Conservation (phyloP, 2,797 vertebrate genomes). For the Girardinus metallicus region DNA sequence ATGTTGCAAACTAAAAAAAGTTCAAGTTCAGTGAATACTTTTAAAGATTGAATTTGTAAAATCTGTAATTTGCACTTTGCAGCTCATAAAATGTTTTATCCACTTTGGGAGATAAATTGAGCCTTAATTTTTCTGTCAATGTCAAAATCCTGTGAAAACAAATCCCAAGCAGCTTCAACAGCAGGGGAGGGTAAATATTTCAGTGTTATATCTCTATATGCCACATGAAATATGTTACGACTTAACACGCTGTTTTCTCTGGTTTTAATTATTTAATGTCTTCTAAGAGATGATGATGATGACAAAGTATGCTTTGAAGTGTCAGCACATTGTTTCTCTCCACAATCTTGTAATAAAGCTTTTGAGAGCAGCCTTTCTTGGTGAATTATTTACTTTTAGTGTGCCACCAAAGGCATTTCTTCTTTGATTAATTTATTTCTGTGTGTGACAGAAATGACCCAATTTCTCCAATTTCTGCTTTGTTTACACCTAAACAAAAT, state of each 20-base stretch:
- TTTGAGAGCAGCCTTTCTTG: background rate
- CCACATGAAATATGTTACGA: background rate
- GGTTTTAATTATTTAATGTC: background rate
- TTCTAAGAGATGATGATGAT: background rate
- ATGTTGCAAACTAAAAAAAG: background rate
- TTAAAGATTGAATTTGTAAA: background rate
- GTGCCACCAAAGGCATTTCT: background rate
- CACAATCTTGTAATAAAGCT: background rate
- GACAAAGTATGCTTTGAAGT: rapidly evolving
- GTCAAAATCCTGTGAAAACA: background rate
- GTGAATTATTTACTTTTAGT: background rate
- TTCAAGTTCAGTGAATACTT: background rate
- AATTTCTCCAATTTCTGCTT: background rate
- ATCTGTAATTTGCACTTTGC: background rate
- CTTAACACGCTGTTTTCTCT: background rate
- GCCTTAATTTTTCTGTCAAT: background rate
- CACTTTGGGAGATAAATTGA: background rate
- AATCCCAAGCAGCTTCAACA: background rate
- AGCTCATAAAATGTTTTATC: background rate
- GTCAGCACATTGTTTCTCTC: background rate
- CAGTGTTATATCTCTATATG: background rate
- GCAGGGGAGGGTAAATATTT: background rate
- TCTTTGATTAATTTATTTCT: background rate
- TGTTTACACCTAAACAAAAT: slow-evolving; percentile 7
- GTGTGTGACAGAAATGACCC: slow-evolving; percentile 2